A percentile compares a stretch with the other conserved stretches of the same genome.
Conservation (phyloP, 2,113 vertebrate species). For the Spheniscus mendiculus region DNA sequence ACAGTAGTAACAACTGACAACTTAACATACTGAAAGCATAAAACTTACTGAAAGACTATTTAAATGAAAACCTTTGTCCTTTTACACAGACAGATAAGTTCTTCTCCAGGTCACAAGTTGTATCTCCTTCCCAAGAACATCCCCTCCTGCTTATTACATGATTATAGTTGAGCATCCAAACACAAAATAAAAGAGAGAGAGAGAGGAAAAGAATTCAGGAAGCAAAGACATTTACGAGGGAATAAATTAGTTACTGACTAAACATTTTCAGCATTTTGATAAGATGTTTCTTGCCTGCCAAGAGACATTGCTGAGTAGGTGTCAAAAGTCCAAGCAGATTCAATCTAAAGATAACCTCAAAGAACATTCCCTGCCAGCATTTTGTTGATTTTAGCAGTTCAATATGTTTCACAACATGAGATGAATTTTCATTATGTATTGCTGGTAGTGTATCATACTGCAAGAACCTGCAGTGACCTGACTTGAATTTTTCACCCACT, state of each 20-base stretch:
- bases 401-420: slow-evolving; percentile 61
- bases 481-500: slow-evolving; percentile 31
- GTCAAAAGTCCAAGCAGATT: slow-evolving; percentile 68
- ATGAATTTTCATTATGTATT: slow-evolving; percentile 51
- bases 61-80: not conserved
- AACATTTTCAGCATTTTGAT: slow-evolving; percentile 47
- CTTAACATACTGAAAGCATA: not conserved
- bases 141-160: not conserved
- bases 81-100: not conserved
- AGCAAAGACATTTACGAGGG: not conserved
- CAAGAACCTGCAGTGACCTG: not conserved
- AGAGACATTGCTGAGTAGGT: slow-evolving; percentile 61
- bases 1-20: not conserved
- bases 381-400: slow-evolving; percentile 63
- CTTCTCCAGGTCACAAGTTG: not conserved
- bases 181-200: not conserved
- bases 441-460: not conserved
- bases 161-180: not conserved
- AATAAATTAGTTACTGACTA: slow-evolving; percentile 35
- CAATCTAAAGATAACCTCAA: slow-evolving; percentile 59
- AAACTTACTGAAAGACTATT: not conserved
- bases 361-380: slow-evolving; percentile 56
- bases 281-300: slow-evolving; percentile 39
- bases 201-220: not conserved
- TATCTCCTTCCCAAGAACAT: not conserved